A percentile compares a stretch with the other conserved stretches of the same genome.
Conservation (phyloP, 2,797 vertebrate genomes). For the Danio jaintianensis region DNA sequence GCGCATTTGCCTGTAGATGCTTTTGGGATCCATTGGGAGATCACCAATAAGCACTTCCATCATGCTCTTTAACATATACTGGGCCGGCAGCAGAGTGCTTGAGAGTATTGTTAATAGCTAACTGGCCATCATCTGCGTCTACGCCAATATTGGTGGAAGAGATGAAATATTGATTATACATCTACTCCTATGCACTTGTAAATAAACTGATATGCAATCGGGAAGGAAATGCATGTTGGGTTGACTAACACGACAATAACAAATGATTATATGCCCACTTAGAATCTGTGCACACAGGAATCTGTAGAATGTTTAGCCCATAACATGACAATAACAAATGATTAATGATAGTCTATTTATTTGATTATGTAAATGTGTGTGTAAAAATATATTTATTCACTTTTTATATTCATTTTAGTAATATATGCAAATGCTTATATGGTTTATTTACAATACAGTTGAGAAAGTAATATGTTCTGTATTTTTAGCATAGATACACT, state of each 20-base stretch:
- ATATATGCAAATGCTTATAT: too few relatives aligned
- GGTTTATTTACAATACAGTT: too few relatives aligned
- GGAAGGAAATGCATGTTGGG: conserved; percentile 3
- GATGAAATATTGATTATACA: conserved; percentile 47
- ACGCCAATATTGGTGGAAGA: conserved; percentile 9
- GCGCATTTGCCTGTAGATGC: conserved; percentile 57
- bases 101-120: conserved; percentile 45
- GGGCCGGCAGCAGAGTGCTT: conserved; percentile 17
- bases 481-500: too few relatives aligned
- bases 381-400: too few relatives aligned
- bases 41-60: conserved; percentile 47
- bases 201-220: background rate
- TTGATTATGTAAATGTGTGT: too few relatives aligned
- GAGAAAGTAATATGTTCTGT: too few relatives aligned
- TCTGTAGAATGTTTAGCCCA: too few relatives aligned
- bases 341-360: too few relatives aligned
- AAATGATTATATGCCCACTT: background rate
- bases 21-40: conserved; percentile 50
- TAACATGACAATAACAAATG: too few relatives aligned
- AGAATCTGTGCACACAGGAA: too few relatives aligned
- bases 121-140: conserved; percentile 19
- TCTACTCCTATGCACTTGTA: background rate
- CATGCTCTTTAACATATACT: conserved; percentile 42
- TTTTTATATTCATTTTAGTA: too few relatives aligned
- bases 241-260: background rate